Conservation (phyloP, 2,113 vertebrate genomes). For the Ptyas mucosa region DNA sequence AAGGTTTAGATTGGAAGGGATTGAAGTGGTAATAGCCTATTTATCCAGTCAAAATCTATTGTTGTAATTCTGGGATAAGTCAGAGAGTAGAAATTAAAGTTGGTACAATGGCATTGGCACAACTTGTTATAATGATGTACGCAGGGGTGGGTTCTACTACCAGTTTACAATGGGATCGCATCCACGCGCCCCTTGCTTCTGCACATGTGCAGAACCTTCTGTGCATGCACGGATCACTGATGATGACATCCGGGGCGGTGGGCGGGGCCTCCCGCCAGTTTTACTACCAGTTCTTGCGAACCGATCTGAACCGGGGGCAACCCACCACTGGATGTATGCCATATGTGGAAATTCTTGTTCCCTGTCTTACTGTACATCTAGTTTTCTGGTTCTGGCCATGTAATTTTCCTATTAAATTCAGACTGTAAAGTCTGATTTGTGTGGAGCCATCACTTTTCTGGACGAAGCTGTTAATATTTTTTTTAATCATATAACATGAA, state of each 20-base stretch:
- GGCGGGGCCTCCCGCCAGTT: too few relatives aligned
- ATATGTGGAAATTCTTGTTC: not conserved
- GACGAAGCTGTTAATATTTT: not conserved
- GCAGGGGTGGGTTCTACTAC: too few relatives aligned
- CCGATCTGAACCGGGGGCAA: too few relatives aligned
- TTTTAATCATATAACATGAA: not conserved
- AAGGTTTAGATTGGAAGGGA: not conserved
- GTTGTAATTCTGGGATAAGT: not conserved
- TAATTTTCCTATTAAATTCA: not conserved
- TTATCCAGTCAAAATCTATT: not conserved
- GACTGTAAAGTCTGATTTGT: not conserved
- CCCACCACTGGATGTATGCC: not conserved
- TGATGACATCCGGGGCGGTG: too few relatives aligned
- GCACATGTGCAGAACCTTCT: too few relatives aligned
- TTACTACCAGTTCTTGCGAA: too few relatives aligned
- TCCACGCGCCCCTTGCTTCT: too few relatives aligned
- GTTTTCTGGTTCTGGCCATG: not conserved
- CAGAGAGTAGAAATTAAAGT: too few relatives aligned
- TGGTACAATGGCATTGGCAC: not conserved
- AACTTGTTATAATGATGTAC: not conserved
- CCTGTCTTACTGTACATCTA: not conserved
- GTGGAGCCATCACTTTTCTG: not conserved
- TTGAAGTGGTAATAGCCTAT: not conserved
- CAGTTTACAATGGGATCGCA: too few relatives aligned
- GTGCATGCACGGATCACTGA: too few relatives aligned